phyloP scores from a whole-genome alignment of 1,140 invertebrate species.

The Orius insidiosus region DNA sequence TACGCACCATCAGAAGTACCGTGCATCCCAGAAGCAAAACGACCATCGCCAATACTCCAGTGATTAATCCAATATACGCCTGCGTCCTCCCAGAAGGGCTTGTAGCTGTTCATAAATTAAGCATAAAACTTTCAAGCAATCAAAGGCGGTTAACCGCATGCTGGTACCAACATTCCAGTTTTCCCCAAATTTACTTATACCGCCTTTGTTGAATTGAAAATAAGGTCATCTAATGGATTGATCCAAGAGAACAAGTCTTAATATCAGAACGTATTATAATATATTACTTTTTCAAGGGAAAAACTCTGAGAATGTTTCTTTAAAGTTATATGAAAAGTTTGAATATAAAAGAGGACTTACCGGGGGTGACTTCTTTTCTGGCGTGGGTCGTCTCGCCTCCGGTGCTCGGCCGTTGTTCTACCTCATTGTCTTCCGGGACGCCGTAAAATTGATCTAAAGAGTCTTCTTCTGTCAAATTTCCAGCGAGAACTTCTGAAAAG shows the following conservation, averaged over 20 bases:
- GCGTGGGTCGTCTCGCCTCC: conserved; percentile 27
- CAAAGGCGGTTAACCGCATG: neutral
- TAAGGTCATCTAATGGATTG: no score
- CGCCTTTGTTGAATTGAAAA: no score
- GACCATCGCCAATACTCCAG: conserved; percentile 53
- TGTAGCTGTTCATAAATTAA: no score
- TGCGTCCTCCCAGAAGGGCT: conserved; percentile 43
- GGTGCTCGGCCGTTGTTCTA: conserved; percentile 21
- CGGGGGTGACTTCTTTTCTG: conserved; percentile 24
- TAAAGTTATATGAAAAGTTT: no score
- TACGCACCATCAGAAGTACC: conserved; percentile 46
- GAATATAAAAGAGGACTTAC: no score
- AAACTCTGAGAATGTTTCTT: no score
- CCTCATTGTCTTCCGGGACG: conserved; percentile 22
- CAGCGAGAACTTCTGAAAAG: conserved; percentile 24
- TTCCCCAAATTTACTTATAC: no score
- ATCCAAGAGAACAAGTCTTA: no score
- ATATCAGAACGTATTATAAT: no score
- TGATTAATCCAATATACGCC: conserved; percentile 62
- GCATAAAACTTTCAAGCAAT: conserved; percentile 19
- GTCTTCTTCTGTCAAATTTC: conserved; percentile 31
- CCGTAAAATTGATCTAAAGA: conserved; percentile 28
- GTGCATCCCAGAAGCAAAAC: conserved; percentile 47
- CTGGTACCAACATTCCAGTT: conserved; percentile 1
- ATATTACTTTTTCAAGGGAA: no score